Conservation (phyloP, 1,140 invertebrate genomes). For the Augochlora pura region DNA sequence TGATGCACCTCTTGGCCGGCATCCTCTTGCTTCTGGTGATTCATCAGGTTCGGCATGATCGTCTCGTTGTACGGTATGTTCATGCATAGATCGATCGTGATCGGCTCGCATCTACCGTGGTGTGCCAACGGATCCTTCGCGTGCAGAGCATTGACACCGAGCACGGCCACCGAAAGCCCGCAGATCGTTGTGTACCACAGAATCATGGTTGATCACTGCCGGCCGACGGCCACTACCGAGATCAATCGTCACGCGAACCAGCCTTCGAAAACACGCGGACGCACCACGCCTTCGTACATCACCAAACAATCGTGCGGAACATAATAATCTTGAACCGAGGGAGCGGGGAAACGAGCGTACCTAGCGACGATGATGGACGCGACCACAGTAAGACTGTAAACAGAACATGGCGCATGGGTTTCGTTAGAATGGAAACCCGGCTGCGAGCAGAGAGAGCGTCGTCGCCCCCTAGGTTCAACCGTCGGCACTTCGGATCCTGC, state of each 20-base stretch:
- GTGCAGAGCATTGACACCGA: conserved; percentile 38
- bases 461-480: neutral
- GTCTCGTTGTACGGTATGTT: conserved; percentile 97
- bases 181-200: conserved; percentile 36
- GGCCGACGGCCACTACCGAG: conserved; percentile 18
- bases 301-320: conserved; percentile 32
- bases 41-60: conserved; percentile 96
- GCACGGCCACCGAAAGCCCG: conserved; percentile 26
- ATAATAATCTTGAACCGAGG: conserved; percentile 37
- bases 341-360: conserved; percentile 18
- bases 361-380: conserved; percentile 43
- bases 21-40: conserved; percentile 96
- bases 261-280: conserved; percentile 3
- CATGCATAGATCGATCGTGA: conserved; percentile 95
- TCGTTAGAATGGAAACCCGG: neutral
- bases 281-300: conserved; percentile 34
- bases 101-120: conserved; percentile 94
- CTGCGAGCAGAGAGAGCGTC: neutral
- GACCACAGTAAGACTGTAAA: conserved; percentile 56
- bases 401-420: conserved; percentile 41
- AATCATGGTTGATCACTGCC: conserved; percentile 24
- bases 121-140: conserved; percentile 83
- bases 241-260: conserved; percentile 39
- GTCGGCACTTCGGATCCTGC: too few relatives aligned
- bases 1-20: conserved; percentile 96